Evolutionary conservation across 2,797 vertebrate genomes (phyloP).

Genomic region (Acanthis flammea): DNA sequence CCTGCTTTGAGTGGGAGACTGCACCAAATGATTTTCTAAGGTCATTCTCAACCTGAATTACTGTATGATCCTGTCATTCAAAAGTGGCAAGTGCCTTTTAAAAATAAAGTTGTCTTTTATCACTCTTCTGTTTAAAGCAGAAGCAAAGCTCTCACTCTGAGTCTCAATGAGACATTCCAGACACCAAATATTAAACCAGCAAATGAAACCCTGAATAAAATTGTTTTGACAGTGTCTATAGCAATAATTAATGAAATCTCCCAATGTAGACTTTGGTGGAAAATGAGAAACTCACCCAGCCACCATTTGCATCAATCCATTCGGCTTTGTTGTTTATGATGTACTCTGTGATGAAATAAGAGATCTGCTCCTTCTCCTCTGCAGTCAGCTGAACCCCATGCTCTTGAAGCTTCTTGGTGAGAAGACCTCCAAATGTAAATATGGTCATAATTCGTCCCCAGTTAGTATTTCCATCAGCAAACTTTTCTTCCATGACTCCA

Average conservation of each 20-base stretch:
- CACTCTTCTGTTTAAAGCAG: background rate
- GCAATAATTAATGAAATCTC: background rate
- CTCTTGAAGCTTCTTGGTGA: conserved; percentile 67
- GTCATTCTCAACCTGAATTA: background rate
- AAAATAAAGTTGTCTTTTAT: background rate
- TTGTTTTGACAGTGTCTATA: background rate
- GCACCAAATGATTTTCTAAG: background rate
- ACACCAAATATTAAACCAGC: background rate
- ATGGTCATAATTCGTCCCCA: conserved; percentile 78
- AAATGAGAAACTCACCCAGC: conserved; percentile 73
- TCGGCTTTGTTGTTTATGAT: conserved; percentile 62
- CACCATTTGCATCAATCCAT: conserved; percentile 75
- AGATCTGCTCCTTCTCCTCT: conserved; percentile 56
- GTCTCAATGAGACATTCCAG: background rate
- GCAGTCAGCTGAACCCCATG: conserved; percentile 13
- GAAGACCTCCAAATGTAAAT: conserved; percentile 73
- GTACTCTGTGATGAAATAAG: conserved; percentile 74
- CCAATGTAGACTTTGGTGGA: background rate
- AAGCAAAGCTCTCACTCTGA: background rate
- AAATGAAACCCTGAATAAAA: background rate
- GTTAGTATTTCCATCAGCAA: conserved; percentile 74
- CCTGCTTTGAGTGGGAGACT: background rate
- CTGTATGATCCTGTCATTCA: background rate
- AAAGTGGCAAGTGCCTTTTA: background rate
- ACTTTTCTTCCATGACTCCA: conserved; percentile 72